Evolutionary conservation across 2,888 invertebrate genomes (phyloP), one percentile per base, ranked within the genome.

Genomic region (Melinopterus prodromus): DNA sequence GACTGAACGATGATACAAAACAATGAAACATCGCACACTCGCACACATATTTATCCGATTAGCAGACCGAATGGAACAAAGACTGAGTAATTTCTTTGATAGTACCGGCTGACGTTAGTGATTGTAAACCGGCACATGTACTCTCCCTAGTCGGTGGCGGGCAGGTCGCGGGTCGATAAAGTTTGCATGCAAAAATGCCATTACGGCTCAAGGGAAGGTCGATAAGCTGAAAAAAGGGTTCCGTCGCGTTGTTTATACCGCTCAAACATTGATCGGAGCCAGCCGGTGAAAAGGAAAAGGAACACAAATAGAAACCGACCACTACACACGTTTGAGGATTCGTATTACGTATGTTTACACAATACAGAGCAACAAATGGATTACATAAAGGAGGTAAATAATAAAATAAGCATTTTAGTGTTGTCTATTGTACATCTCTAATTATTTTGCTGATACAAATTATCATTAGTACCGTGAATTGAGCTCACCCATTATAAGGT

Each of bases 181-280:
- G 74, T 74, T 74, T 74, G 74, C 74, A 74, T 74, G 74, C 74
- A 74, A 74, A 74, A 74, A 74, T 74, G 74, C 74, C 74, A 74
- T 74, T 74, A 74, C 74, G 26, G 36, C 74, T 74, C 74, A 36
- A 36, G 74, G 74, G 74, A 74, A 26, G 74, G 74, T 74, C 74
- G 74, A 74, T 74, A 74, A 35, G 74, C 35, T 37, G 36, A 74
- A 74, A 35, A 36, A 37, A 37, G 71, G 74, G 74, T 74, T 74
- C 74, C 74, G 35, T 74, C 74, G 37, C 37, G 36, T 36, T 74
- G 74, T 74, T 74, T 74, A 74, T 74, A 74, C 74, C 74, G 9
- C 53, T 53, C 53, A 53, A 53, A 53, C 53, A 53, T 53, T 12
- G 53, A 53, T 53, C 53, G 9, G 53, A 53, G 12, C 53, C 53